phyloP scores from a whole-genome alignment of 2,888 invertebrate genomes.

The Pyrrhosoma nymphula region DNA sequence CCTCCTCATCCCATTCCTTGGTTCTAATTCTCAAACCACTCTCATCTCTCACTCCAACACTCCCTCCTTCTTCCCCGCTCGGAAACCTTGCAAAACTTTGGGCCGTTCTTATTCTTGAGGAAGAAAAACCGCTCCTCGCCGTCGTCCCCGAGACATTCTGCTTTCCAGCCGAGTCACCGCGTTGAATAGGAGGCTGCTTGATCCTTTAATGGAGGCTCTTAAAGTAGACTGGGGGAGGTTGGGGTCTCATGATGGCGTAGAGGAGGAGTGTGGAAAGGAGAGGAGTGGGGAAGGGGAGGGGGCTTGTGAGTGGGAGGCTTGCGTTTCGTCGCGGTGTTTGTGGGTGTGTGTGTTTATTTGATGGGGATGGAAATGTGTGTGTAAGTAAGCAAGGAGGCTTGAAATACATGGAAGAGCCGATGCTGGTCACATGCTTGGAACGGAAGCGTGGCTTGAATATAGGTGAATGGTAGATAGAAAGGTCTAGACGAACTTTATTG shows the following conservation, averaged over 20 bases:
- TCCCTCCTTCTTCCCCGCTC: not conserved
- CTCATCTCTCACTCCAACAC: not conserved
- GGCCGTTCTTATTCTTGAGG: constrained; percentile 7
- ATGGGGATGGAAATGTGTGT: not conserved
- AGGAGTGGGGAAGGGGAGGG: not conserved
- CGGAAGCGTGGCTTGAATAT: too few relatives aligned
- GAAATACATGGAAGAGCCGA: not conserved
- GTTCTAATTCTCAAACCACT: too few relatives aligned
- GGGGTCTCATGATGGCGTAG: too few relatives aligned
- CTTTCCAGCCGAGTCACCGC: constrained; percentile 31
- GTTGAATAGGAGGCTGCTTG: constrained; percentile 26
- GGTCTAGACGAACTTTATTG: too few relatives aligned
- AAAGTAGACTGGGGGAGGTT: not conserved
- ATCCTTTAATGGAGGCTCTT: constrained; percentile 36
- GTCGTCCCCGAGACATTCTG: not conserved
- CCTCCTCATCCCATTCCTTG: too few relatives aligned
- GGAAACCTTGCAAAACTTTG: constrained; percentile 13
- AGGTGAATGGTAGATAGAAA: too few relatives aligned
- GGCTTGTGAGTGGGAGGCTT: not conserved
- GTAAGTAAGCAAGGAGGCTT: not conserved
- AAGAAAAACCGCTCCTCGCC: not conserved
- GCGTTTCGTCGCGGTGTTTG: not conserved
- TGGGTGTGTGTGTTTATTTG: not conserved
- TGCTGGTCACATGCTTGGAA: too few relatives aligned
- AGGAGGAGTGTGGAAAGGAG: not conserved